Evolutionary conservation across 92 coral and sea anemone species (phyloP), one percentile per base, ranked within the genome.

Genomic region (Virgularia gustaviana): DNA sequence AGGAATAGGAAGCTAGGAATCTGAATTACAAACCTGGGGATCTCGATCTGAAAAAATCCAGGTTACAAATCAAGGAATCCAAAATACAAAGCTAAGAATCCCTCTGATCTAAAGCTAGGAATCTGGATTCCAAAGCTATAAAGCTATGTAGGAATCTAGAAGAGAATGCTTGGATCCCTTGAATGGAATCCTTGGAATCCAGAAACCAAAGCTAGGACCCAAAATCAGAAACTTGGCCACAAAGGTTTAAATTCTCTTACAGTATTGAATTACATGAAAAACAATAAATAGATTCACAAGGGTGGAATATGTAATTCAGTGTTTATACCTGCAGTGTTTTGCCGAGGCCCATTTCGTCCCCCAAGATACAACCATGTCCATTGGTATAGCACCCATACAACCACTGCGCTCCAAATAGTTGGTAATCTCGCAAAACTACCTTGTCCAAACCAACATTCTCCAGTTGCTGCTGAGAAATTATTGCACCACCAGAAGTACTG

Each of bases 281-380:
- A n/a, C 9, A 55, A 20, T 9, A 55, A 55, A 19, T 9, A 7
- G 34, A 23, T 63, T 0, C 56, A 47, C 6, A n/a, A 3, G 6
- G 6, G 15, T 63, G 6, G 3, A 23, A 63, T 9, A 2, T 6
- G 1, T 27, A 9, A 63, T 22, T 29, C 16, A 70, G 35, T 28
- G 22, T 18, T 34, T 9, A 24, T 30, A 88, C 97, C 96, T 90
- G 97, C 10, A 90, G 81, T 51, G 97, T 90, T 65, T 90, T 90
- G 19, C 97, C 97, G 19, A 90, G 79, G 9, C 97, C 97, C 97
- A 90, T 90, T 72, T 90, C 97, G 56, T 90, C 97, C 9, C 95
- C 97, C 57, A 90, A 77, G 37, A 90, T 83, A 31, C 95, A 85
- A 0, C 97, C 97, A 29, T 83, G 86, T 0, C 78, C 80, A 5